These are phyloP conservation scores for Drosophila ogumai DNA, from an alignment of 1,140 invertebrate genomes.

Conservation along the genomic window DNA sequence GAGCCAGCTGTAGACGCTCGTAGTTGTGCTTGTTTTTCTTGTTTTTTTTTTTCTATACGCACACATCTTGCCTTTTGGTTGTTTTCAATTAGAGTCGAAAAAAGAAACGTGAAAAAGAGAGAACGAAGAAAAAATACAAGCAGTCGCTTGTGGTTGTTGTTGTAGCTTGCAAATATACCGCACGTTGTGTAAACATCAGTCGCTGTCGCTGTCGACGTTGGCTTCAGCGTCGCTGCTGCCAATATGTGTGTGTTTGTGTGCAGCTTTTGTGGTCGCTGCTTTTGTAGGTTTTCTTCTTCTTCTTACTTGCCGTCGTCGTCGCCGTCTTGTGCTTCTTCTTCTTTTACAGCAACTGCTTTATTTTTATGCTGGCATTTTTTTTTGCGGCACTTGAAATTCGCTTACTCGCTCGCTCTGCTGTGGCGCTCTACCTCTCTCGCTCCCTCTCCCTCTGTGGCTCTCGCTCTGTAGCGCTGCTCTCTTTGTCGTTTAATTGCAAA, in stretches of 20 bases:
- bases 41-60: slow-evolving; percentile 61
- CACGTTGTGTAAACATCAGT: slow-evolving; percentile 79
- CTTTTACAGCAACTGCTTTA: slow-evolving; percentile 63
- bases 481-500: slow-evolving; percentile 79
- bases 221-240: slow-evolving; percentile 26
- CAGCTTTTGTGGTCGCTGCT: slow-evolving; percentile 65
- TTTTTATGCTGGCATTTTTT: slow-evolving; percentile 82
- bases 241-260: slow-evolving; percentile 37
- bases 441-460: not conserved
- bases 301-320: slow-evolving; percentile 14
- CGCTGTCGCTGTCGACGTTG: slow-evolving; percentile 36
- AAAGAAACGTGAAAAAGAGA: slow-evolving; percentile 58
- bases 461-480: slow-evolving; percentile 24
- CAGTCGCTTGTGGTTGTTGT: slow-evolving; percentile 46
- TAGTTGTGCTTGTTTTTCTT: slow-evolving; percentile 69
- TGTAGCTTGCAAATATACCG: slow-evolving; percentile 68
- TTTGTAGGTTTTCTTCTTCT: slow-evolving; percentile 60
- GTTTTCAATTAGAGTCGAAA: slow-evolving; percentile 79
- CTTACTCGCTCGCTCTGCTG: slow-evolving; percentile 26
- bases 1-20: slow-evolving; percentile 69
- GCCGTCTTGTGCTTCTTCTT: slow-evolving; percentile 58
- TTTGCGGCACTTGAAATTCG: slow-evolving; percentile 74
- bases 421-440: slow-evolving; percentile 1
- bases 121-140: slow-evolving; percentile 61
- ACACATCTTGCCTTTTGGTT: slow-evolving; percentile 63